Conservation (phyloP, 2,113 vertebrate species). For the Aramus guarauna region DNA sequence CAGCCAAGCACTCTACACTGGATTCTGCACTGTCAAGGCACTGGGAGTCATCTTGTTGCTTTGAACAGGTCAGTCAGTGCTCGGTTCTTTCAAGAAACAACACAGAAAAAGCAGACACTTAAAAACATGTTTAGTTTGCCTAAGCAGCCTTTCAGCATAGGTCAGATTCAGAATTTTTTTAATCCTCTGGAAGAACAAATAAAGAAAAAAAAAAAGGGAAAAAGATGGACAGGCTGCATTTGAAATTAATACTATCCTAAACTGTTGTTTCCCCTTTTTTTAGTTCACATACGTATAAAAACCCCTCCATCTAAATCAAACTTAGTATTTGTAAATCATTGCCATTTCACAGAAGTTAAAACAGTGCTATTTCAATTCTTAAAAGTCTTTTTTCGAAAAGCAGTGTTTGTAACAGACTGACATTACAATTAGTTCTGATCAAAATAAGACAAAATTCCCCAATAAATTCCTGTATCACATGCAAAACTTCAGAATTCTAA, state of each 20-base stretch:
- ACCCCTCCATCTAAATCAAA: background rate
- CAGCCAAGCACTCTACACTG: background rate
- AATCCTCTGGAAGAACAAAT: background rate
- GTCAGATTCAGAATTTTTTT: background rate
- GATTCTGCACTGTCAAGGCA: background rate
- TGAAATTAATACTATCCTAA: background rate
- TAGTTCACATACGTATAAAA: background rate
- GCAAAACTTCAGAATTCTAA: background rate
- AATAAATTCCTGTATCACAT: background rate
- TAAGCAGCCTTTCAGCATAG: background rate
- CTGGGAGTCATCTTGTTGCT: background rate
- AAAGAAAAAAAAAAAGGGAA: background rate
- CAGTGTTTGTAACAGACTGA: background rate
- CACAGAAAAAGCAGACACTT: background rate
- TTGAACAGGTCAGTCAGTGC: background rate
- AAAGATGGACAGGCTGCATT: background rate
- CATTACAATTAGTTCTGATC: background rate
- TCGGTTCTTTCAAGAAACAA: background rate
- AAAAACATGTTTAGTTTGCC: background rate
- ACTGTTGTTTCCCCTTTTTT: background rate
- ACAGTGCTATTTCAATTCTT: background rate
- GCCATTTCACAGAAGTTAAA: background rate
- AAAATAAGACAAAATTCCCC: background rate
- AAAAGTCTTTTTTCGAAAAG: background rate
- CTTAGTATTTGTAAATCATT: background rate